Evolutionary conservation across 2,797 vertebrate genomes (phyloP), one percentile per base, ranked within the genome.

Genomic region (Eremophila alpestris): DNA sequence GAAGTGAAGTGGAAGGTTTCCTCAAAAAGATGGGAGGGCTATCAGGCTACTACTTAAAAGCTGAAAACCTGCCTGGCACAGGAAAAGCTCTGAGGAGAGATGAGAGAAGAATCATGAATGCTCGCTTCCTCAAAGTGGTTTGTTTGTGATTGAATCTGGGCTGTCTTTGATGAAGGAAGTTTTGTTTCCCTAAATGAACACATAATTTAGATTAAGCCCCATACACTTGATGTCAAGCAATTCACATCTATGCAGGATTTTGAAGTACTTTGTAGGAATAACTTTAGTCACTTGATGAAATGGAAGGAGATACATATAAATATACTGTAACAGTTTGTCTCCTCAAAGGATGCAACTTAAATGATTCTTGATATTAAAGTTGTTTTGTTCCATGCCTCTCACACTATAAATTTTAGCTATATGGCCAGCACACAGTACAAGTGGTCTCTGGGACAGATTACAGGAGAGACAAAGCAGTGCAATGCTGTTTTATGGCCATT

Each of bases 71-170:
- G 43, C n/a, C 43, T 62, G 70, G 76, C 46, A 62, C 62, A 49
- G 51, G 46, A 49, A 78, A 49, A 68, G 59, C 2, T 0, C 45
- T 27, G 68, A 5, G 45, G 46, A 48, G 29, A n/a, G 64, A 38
- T 1, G 5, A 69, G 60, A 85, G 64, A 27, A 89, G 29, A 5
- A 27, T 13, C 0, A 0, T 9, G 29, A 74, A 38, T 4, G 3
- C 56, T 92, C 1, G 0, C 63, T 62, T 87, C 84, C 71, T 84
- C 69, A 11, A 26, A 84, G 64, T 5, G 49, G 56, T 91, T 87
- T 62, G 65, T 63, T 54, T 49, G 36, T 49, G 81, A 70, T 41
- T 63, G 64, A 83, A 83, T 65, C 30, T n/a, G 75, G 30, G 18
- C 45, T 83, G 7, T 41, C 82, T 85, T 71, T 71, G 60, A 58